These are phyloP conservation scores for Apteryx owenii DNA, from an alignment of 2,113 vertebrate genomes.

Conservation along the genomic window DNA sequence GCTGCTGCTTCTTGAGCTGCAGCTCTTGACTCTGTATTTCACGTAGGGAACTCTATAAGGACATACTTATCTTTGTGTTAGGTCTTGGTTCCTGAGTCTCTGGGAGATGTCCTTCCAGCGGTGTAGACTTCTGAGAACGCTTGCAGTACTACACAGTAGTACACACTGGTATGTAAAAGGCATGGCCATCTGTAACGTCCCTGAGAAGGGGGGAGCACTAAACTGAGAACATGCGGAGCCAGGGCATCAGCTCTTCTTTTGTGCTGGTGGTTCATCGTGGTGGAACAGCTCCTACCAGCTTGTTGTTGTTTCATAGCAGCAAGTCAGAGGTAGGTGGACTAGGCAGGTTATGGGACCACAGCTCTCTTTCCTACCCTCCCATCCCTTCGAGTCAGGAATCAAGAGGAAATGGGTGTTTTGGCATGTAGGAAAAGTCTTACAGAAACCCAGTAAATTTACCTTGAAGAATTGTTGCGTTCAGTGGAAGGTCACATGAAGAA, in stretches of 20 bases:
- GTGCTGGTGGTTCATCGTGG: rapidly evolving
- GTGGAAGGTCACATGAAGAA: rapidly evolving
- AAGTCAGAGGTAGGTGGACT: background rate
- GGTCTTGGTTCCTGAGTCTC: rapidly evolving
- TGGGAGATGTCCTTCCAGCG: background rate
- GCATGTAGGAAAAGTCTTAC: rapidly evolving
- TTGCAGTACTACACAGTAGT: too few species aligned
- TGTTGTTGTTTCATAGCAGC: background rate
- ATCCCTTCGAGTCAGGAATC: background rate
- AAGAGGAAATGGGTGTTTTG: background rate
- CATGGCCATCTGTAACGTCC: rapidly evolving
- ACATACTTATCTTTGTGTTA: rapidly evolving
- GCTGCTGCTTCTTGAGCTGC: background rate
- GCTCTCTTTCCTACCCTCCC: background rate
- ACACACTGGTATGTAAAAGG: too few species aligned
- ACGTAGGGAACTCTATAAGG: background rate
- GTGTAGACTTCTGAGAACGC: background rate
- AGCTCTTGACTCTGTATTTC: rapidly evolving
- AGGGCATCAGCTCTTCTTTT: background rate
- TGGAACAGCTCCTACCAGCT: background rate
- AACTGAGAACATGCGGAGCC: background rate
- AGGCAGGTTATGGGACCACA: background rate
- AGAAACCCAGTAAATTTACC: rapidly evolving
- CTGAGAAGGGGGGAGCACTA: background rate
- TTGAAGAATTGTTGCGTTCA: rapidly evolving